A percentile compares a stretch with the other conserved stretches of the same genome.
phyloP scores from a whole-genome alignment of 2,797 vertebrate species.

The Nyctalus aviator region DNA sequence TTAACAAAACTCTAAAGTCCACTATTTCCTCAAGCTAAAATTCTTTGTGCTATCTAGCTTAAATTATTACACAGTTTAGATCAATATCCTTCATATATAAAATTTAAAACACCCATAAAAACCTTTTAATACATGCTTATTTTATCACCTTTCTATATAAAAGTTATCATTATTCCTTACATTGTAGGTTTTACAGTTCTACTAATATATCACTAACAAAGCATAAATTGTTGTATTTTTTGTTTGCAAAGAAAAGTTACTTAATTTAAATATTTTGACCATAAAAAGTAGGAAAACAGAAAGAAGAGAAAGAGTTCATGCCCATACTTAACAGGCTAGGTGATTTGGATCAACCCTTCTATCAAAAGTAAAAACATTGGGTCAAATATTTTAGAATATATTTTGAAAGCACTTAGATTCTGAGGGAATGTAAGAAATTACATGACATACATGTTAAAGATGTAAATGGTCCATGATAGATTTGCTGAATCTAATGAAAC shows the following conservation, averaged over 20 bases:
- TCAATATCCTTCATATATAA: neutral
- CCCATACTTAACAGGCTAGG: neutral
- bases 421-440: neutral
- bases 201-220: neutral
- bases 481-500: slow-evolving; percentile 1
- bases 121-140: neutral
- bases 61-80: neutral
- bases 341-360: neutral
- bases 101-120: neutral
- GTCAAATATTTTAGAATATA: neutral
- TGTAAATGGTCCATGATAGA: neutral
- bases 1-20: neutral
- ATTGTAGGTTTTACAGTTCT: neutral
- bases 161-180: neutral
- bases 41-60: neutral
- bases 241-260: neutral
- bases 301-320: neutral
- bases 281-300: neutral
- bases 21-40: neutral
- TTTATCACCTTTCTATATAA: slow-evolving; percentile 6
- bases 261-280: slow-evolving; percentile 10
- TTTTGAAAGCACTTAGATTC: neutral
- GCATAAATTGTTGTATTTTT: neutral
- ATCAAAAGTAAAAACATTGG: neutral
- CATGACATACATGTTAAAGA: neutral